Conservation (phyloP, 2,888 invertebrate species). For the Quadriops clusia region DNA sequence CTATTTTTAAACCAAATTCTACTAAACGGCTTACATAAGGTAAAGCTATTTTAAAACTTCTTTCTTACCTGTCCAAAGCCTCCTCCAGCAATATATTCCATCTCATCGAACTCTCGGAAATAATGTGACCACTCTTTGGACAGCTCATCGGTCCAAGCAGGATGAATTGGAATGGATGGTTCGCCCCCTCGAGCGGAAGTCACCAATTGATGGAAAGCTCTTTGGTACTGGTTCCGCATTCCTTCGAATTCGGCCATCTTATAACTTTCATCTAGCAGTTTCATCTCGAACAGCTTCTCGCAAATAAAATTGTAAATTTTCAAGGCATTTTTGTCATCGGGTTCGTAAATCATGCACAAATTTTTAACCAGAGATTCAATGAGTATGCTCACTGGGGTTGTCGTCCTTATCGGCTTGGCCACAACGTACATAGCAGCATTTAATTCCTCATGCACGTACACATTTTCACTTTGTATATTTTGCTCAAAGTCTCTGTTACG, state of each 20-base stretch:
- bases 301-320: conserved; percentile 56
- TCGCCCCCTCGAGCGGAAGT: conserved; percentile 46
- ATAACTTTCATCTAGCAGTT: conserved; percentile 58
- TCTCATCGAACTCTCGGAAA: conserved; percentile 55
- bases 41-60: too few relatives aligned
- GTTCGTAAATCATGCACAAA: conserved; percentile 52
- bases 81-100: conserved; percentile 57
- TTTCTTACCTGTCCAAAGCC: conserved; percentile 59
- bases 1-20: too few relatives aligned
- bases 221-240: conserved; percentile 55
- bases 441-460: too few relatives aligned
- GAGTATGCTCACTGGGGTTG: conserved; percentile 53
- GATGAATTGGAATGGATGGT: conserved; percentile 39
- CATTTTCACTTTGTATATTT: too few relatives aligned
- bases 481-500: too few relatives aligned
- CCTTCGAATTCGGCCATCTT: conserved; percentile 57
- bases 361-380: conserved; percentile 60
- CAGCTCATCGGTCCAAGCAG: conserved; percentile 42
- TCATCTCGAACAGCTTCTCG: conserved; percentile 53
- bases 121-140: conserved; percentile 53
- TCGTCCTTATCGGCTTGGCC: conserved; percentile 24
- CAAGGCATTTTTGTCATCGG: conserved; percentile 42
- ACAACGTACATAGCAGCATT: conserved; percentile 9
- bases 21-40: too few relatives aligned
- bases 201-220: conserved; percentile 52